Evolutionary conservation across 2,888 invertebrate species (phyloP).

Genomic region (Cepaea hortensis): DNA sequence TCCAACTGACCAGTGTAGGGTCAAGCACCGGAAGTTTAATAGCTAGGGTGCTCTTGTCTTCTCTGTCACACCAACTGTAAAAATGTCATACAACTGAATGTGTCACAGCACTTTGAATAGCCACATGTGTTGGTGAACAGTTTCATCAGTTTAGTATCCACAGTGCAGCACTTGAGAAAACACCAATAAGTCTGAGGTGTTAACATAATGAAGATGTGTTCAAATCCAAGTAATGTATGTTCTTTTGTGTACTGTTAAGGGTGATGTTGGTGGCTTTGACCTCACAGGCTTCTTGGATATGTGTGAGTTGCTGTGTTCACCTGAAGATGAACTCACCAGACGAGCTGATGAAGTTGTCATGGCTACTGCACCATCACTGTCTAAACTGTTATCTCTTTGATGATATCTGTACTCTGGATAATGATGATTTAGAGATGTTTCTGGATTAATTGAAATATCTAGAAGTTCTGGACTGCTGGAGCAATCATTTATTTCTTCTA

Average conservation of each 20-base stretch:
- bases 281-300: neutral
- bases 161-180: neutral
- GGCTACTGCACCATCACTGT: neutral
- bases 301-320: neutral
- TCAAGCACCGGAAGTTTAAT: too few species aligned
- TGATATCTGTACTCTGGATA: neutral
- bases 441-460: neutral
- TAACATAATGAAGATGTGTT: neutral
- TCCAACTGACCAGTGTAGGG: too few species aligned
- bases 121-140: neutral
- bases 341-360: conserved; percentile 39
- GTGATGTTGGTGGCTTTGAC: conserved; percentile 17
- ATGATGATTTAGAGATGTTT: neutral
- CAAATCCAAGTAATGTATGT: conserved; percentile 47
- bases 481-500: conserved; percentile 13
- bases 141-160: conserved; percentile 16
- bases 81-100: neutral
- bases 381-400: neutral
- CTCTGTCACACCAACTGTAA: neutral
- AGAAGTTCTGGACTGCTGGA: neutral
- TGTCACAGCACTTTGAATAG: neutral
- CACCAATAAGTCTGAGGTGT: neutral
- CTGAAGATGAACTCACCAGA: neutral
- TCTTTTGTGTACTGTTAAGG: conserved; percentile 33
- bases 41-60: neutral